phyloP scores from a whole-genome alignment of 2,888 invertebrate genomes.

The Coecobrya sp. region DNA sequence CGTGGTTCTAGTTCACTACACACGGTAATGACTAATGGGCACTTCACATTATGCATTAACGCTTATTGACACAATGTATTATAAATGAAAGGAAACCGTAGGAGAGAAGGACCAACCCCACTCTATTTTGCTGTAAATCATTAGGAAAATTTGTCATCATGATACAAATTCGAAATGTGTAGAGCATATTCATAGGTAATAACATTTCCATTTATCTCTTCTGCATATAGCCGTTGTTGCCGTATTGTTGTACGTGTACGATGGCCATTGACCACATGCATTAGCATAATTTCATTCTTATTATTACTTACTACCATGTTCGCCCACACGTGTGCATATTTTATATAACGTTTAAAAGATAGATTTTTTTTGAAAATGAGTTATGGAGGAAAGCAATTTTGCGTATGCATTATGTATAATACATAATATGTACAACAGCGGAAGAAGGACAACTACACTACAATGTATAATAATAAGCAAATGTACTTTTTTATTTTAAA shows the following conservation, averaged over 20 bases:
- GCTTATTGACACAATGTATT: conserved; percentile 61
- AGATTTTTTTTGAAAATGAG: conserved; percentile 36
- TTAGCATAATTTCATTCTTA: conserved; percentile 57
- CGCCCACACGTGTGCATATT: conserved; percentile 37
- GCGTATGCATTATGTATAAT: conserved; percentile 5
- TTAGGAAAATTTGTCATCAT: conserved; percentile 41
- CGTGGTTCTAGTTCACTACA: not conserved
- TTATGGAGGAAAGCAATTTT: conserved; percentile 13
- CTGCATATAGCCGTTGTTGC: not conserved
- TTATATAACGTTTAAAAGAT: not conserved
- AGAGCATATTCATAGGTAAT: not conserved
- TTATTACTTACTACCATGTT: not conserved
- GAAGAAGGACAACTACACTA: not conserved
- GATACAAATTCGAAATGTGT: not conserved
- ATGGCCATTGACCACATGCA: conserved; percentile 55
- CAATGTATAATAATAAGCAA: not conserved
- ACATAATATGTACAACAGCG: conserved; percentile 28
- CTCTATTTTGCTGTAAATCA: conserved; percentile 10
- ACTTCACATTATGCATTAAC: conserved; percentile 47
- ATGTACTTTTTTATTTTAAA: conserved; percentile 41
- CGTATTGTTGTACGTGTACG: not conserved
- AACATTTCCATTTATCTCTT: conserved; percentile 1
- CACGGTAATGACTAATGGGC: conserved; percentile 54
- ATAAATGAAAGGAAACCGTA: conserved; percentile 50
- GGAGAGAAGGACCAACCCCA: not conserved